Percentiles rank a stretch among this genome's conserved stretches.
phyloP scores from a whole-genome alignment of 2,113 vertebrate species.

The Anarhynchus alexandrinus region DNA sequence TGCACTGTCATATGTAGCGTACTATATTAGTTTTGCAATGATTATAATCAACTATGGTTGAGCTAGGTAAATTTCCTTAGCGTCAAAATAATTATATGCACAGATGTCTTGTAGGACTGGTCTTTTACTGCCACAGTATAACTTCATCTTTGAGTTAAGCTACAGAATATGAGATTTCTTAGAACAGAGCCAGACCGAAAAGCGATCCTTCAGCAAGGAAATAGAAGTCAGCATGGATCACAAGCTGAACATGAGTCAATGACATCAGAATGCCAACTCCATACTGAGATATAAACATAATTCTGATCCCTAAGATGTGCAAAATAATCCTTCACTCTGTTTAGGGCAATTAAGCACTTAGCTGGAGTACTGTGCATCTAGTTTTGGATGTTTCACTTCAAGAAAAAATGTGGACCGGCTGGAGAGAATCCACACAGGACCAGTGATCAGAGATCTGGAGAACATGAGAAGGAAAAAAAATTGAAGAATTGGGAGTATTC shows the following conservation, averaged over 20 bases:
- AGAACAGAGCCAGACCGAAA: background rate
- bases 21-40: background rate
- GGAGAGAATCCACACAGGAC: background rate
- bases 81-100: background rate
- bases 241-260: background rate
- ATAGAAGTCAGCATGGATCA: background rate
- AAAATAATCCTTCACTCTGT: background rate
- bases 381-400: background rate
- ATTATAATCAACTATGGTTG: background rate
- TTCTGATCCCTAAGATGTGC: background rate
- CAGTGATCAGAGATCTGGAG: background rate
- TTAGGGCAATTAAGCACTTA: background rate
- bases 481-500: background rate
- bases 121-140: background rate
- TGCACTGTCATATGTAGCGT: rapidly evolving
- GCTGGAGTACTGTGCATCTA: background rate
- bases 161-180: background rate
- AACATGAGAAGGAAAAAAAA: background rate
- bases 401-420: background rate
- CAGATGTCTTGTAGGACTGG: background rate
- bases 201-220: background rate
- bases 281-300: background rate
- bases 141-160: background rate
- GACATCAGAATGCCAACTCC: slow-evolving; percentile 6
- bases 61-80: background rate